A percentile compares a stretch with the other conserved stretches of the same genome.
Conservation (phyloP, 1,140 invertebrate species). For the Drosophila equinoxialis region DNA sequence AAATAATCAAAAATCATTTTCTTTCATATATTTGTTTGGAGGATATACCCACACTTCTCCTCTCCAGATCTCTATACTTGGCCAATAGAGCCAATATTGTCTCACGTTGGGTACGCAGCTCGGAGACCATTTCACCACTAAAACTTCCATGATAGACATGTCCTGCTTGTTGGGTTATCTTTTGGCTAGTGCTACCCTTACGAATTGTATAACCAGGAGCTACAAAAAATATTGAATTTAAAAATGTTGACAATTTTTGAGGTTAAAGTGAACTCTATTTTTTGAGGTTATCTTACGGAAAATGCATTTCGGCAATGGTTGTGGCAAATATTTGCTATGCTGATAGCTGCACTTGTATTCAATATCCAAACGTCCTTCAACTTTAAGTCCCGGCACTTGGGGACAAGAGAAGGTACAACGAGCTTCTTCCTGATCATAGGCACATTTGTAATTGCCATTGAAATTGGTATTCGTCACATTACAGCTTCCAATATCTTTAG, state of each 20-base stretch:
- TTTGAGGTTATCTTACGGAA: conserved; percentile 84
- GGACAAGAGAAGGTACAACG: conserved; percentile 88
- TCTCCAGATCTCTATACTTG: conserved; percentile 65
- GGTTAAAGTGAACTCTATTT: background rate
- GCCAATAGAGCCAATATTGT: conserved; percentile 65
- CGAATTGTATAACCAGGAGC: conserved; percentile 64
- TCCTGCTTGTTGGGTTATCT: conserved; percentile 33
- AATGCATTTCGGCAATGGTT: conserved; percentile 89
- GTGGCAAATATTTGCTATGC: conserved; percentile 87
- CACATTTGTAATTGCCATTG: conserved; percentile 90
- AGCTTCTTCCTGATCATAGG: conserved; percentile 85
- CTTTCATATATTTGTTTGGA: background rate
- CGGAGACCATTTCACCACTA: conserved; percentile 36
- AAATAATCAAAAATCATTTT: background rate
- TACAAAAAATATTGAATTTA: background rate
- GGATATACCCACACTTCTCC: conserved; percentile 55
- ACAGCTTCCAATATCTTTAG: conserved; percentile 55
- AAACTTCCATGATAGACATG: conserved; percentile 37
- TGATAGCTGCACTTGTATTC: conserved; percentile 89
- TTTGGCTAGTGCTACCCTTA: conserved; percentile 25
- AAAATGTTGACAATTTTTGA: no score
- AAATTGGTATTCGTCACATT: conserved; percentile 84
- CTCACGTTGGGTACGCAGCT: conserved; percentile 57
- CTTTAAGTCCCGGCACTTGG: conserved; percentile 84
- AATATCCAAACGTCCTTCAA: conserved; percentile 77